Evolutionary conservation across 2,113 vertebrate species (phyloP).

Genomic region (Tonatia bakeri): DNA sequence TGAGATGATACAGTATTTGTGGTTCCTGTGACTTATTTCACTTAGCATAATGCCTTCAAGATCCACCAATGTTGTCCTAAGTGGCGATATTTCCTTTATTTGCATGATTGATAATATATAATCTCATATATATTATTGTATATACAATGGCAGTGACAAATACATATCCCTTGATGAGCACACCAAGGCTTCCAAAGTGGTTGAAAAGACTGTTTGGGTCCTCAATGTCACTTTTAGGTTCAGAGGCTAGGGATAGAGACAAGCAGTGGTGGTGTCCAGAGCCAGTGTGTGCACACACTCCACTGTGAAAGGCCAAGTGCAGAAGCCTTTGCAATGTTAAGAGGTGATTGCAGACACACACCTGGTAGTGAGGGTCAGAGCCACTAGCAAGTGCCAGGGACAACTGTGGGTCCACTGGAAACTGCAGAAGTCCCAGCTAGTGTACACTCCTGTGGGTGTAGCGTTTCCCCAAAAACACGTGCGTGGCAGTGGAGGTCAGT

Average conservation of each 20-base stretch:
- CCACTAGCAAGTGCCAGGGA: background rate
- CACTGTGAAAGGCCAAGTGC: background rate
- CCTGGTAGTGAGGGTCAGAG: background rate
- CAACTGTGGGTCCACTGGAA: background rate
- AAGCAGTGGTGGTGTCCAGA: background rate
- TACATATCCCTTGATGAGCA: too few species aligned
- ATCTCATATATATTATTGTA: background rate
- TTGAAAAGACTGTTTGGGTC: background rate
- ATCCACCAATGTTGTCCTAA: background rate
- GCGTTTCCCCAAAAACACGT: background rate
- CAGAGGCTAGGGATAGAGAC: background rate
- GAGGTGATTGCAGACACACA: background rate
- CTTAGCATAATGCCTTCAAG: background rate
- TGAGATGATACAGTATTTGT: background rate
- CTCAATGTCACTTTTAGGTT: background rate
- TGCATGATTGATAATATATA: background rate
- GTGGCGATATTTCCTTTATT: background rate
- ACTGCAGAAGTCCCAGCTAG: background rate
- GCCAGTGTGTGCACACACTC: background rate
- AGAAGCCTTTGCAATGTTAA: background rate
- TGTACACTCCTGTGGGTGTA: background rate
- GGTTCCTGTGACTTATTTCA: background rate
- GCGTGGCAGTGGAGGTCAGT: background rate
- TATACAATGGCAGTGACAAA: background rate
- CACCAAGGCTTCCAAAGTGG: too few species aligned